Conservation (phyloP, 2,888 invertebrate genomes). For the Pelosia muscerda region DNA sequence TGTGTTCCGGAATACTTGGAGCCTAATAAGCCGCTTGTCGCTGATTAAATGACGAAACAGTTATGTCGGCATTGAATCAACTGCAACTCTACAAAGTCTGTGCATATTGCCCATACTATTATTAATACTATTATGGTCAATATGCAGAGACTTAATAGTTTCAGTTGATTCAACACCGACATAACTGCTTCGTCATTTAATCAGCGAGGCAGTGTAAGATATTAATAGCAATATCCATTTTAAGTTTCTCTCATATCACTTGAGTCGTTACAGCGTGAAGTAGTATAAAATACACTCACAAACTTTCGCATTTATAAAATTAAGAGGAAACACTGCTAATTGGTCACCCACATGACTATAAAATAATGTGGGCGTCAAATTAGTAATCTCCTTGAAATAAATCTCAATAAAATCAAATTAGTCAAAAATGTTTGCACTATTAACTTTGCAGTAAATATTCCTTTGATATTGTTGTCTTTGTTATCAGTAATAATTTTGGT, state of each 20-base stretch:
- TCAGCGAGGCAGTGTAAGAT: background rate
- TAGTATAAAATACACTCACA: background rate
- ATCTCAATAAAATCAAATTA: conserved; percentile 2
- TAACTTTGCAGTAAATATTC: background rate
- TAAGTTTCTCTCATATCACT: background rate
- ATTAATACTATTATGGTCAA: no score
- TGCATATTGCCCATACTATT: no score
- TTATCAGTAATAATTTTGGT: background rate
- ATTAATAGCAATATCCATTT: background rate
- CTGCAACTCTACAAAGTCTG: no score
- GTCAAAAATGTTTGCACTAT: background rate
- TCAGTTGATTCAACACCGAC: background rate
- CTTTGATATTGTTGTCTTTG: background rate
- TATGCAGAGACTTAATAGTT: background rate
- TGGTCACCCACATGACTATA: background rate
- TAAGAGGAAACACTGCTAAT: conserved; percentile 4
- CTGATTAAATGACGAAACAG: no score
- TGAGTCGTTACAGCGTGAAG: background rate
- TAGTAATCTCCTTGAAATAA: background rate
- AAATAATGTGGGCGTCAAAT: conserved; percentile 5
- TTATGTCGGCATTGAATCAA: no score
- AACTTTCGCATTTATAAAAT: background rate
- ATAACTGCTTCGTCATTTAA: background rate
- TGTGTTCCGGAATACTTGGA: no score
- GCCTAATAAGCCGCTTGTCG: no score